Base-by-base conservation (phyloP, 2,113 vertebrate species). In the Clarias batrachus region DNA sequence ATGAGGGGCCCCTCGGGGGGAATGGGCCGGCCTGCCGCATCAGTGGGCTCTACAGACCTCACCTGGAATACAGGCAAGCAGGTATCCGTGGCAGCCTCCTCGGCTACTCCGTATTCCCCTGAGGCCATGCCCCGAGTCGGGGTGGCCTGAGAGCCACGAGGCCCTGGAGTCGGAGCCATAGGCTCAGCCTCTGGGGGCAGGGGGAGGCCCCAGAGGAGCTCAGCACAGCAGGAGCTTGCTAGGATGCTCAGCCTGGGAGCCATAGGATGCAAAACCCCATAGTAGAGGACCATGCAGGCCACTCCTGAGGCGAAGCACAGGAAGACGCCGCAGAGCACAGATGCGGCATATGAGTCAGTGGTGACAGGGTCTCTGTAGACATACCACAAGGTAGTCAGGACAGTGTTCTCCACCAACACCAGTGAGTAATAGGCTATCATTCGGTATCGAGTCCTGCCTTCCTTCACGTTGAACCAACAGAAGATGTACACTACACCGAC, bases 31-130 rank as follows among this genome's bases (percentile, higher is more conserved):
- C 97, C 97, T 82, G 94, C 94, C 83, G 97, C 96, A 92, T 96
- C 98, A 78, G 96, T 87, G 91, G 98, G 98, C 92, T 95, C 96
- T 92, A 96, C 96, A 93, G 98, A 96, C 96, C 98, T 97, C 96
- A 99, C 98, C 96, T 99, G 98, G 96, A 99, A 99, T 95, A 99
- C 98, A 66, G 98, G 98, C 96, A 99, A 96, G 96, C 98, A 99
- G 93, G 97, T 98, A 94, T 99, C 98, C 87, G 97, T 96, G 93
- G 97, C 94, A 91, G 96, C 95, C 93, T 98, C 97, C 89, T 99
- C 98, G 90, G 96, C 88, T 86, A 94, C 97, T 93, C 94, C 93
- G 90, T 97, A 95, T 92, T 98, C 97, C 87, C 94, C 94, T 71
- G 84, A 82, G 73, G 90, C 93, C 96, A 96, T 93, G 89, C 95